Percentiles rank a stretch among this genome's conserved stretches.
These are phyloP conservation scores for Oceanodroma tethys DNA, from an alignment of 2,113 vertebrate species.

Conservation along the genomic window DNA sequence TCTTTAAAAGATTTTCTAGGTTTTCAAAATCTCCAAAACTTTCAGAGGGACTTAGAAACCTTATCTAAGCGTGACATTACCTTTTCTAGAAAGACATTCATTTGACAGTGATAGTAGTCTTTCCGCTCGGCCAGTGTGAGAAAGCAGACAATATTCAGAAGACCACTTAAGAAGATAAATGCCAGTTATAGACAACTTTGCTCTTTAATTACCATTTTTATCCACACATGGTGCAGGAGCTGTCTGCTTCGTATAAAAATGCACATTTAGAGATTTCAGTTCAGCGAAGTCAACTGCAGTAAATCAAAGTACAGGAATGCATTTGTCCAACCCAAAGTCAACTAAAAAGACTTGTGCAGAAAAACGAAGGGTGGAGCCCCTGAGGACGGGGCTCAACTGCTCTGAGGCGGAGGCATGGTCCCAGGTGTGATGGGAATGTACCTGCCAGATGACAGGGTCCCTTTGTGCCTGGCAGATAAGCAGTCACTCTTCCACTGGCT, in stretches of 20 bases:
- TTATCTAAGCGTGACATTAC: background rate
- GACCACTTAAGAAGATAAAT: background rate
- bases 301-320: background rate
- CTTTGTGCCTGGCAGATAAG: background rate
- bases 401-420: background rate
- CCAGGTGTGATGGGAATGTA: background rate
- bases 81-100: background rate
- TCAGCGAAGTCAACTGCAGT: background rate
- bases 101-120: background rate
- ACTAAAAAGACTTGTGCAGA: background rate
- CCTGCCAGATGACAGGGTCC: background rate
- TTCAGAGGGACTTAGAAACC: background rate
- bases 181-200: background rate
- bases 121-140: background rate
- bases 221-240: background rate
- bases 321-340: background rate
- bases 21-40: background rate
- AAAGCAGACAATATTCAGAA: background rate
- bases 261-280: background rate
- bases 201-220: background rate
- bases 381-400: background rate
- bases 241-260: background rate
- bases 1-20: background rate
- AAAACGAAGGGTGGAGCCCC: background rate
- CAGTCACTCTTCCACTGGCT: background rate